Conservation (phyloP, 2,797 vertebrate genomes). For the Sebastes melanostomus region DNA sequence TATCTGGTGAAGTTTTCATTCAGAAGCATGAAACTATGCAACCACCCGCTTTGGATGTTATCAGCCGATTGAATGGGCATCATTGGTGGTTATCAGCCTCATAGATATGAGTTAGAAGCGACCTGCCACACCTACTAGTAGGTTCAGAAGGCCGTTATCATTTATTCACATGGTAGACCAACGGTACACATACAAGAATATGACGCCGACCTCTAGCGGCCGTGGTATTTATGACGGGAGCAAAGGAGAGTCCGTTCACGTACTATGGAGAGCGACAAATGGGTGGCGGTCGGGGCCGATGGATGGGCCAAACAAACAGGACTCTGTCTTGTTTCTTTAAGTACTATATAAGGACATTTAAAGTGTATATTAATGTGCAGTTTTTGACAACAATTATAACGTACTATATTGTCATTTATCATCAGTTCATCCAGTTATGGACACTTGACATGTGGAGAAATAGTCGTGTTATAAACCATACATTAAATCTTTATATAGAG, state of each 20-base stretch:
- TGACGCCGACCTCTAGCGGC: too few relatives aligned
- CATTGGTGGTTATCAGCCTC: not conserved
- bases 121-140: not conserved
- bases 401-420: not conserved
- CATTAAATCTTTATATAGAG: too few relatives aligned
- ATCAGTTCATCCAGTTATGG: not conserved
- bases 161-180: not conserved
- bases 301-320: too few relatives aligned
- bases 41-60: not conserved
- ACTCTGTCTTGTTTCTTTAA: too few relatives aligned
- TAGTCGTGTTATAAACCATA: not conserved
- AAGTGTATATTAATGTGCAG: not conserved
- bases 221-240: too few relatives aligned
- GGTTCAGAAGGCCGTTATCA: not conserved
- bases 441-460: not conserved
- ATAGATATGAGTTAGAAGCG: not conserved
- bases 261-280: too few relatives aligned
- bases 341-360: too few relatives aligned
- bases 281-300: too few relatives aligned
- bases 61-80: not conserved
- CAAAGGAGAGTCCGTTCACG: too few relatives aligned
- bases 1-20: accelerated
- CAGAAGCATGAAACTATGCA: too few relatives aligned
- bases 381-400: not conserved
- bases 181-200: too few relatives aligned